These are phyloP conservation scores for Phalera bucephala DNA, from an alignment of 2,888 invertebrate genomes.

Conservation along the genomic window DNA sequence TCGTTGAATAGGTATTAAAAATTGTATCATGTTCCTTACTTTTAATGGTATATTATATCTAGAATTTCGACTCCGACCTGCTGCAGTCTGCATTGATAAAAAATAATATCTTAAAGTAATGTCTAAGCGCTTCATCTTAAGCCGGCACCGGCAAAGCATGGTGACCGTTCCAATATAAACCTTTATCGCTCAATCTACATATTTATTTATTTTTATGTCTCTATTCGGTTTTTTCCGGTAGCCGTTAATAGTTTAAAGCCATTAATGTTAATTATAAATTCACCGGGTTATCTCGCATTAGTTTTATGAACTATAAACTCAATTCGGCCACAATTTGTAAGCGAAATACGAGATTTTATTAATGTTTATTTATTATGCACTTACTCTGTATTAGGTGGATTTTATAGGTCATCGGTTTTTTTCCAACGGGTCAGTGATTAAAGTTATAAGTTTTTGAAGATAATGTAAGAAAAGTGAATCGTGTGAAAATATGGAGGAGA, in stretches of 20 bases:
- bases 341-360: constrained; percentile 59
- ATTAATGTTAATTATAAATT: constrained; percentile 80
- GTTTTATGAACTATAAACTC: constrained; percentile 74
- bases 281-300: constrained; percentile 72
- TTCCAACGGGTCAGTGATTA: too few species aligned
- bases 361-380: constrained; percentile 57
- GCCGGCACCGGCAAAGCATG: constrained; percentile 40
- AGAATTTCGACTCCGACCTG: too few species aligned
- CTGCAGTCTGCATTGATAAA: too few species aligned
- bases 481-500: too few species aligned
- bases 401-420: too few species aligned
- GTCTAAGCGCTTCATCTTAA: constrained; percentile 47
- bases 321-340: constrained; percentile 73
- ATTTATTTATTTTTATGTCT: constrained; percentile 82
- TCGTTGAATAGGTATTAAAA: too few species aligned
- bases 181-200: constrained; percentile 72
- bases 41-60: too few species aligned
- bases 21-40: too few species aligned
- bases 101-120: too few species aligned
- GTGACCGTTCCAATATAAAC: constrained; percentile 61
- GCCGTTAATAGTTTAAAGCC: constrained; percentile 78
- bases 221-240: constrained; percentile 78
- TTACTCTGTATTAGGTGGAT: constrained; percentile 15
- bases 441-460: too few species aligned
- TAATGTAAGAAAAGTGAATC: too few species aligned